These are phyloP conservation scores for Steatornis caripensis DNA, from an alignment of 2,113 vertebrate species.

Conservation along the genomic window DNA sequence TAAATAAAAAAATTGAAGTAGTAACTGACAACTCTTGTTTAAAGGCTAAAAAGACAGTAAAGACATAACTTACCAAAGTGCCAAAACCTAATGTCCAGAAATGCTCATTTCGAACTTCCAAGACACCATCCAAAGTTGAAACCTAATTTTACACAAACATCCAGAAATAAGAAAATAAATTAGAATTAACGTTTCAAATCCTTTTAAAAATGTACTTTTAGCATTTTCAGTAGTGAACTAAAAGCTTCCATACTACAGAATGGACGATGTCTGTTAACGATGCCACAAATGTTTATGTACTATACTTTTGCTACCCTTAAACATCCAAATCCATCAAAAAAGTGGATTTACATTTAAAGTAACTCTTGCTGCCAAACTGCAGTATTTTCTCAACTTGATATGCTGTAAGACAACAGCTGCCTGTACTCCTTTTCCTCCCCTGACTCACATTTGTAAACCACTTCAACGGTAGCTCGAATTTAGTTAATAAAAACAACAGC, in stretches of 20 bases:
- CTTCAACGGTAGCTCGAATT: not conserved
- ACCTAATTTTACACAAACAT: slow-evolving; percentile 74
- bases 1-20: not conserved
- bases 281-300: not conserved
- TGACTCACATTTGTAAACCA: not conserved
- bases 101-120: slow-evolving; percentile 96
- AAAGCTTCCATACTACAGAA: not conserved
- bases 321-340: not conserved
- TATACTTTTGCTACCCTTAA: not conserved
- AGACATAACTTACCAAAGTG: slow-evolving; percentile 83
- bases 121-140: slow-evolving; percentile 94
- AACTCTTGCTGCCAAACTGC: not conserved
- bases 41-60: not conserved
- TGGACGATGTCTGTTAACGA: not conserved
- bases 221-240: not conserved
- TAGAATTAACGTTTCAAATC: not conserved
- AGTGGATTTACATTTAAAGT: not conserved
- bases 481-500: not conserved
- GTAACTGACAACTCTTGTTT: not conserved
- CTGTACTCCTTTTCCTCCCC: not conserved
- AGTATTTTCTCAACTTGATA: not conserved
- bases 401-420: not conserved
- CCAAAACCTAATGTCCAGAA: slow-evolving; percentile 98
- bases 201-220: not conserved
- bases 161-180: not conserved